phyloP scores from a whole-genome alignment of 2,888 invertebrate genomes.

The Macrophya alboannulata region DNA sequence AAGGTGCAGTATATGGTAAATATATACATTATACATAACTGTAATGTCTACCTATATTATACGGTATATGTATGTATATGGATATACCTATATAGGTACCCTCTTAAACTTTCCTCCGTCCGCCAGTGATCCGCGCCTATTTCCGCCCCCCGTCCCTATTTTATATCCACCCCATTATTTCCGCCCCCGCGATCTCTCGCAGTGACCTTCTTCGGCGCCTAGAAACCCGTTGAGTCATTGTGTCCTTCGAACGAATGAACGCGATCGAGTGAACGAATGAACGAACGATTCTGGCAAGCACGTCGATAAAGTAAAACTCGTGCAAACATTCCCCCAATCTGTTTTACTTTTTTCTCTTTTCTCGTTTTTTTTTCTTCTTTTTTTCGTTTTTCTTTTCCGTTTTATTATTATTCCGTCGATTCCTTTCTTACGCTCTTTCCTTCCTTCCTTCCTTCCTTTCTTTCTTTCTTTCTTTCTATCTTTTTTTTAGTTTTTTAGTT shows the following conservation, averaged over 20 bases:
- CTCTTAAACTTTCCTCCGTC: neutral
- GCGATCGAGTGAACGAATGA: conserved; percentile 41
- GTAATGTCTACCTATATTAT: too few relatives aligned
- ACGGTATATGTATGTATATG: too few relatives aligned
- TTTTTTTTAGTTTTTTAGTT: neutral
- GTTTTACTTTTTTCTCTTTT: neutral
- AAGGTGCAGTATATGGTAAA: too few relatives aligned
- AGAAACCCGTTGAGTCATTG: conserved; percentile 25
- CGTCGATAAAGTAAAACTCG: conserved; percentile 40
- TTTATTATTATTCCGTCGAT: neutral
- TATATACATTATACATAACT: too few relatives aligned
- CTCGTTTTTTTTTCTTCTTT: neutral
- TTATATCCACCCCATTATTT: conserved; percentile 5
- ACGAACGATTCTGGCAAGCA: conserved; percentile 38
- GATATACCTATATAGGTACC: too few relatives aligned
- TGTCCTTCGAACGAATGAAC: conserved; percentile 23
- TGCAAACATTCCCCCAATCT: conserved; percentile 25
- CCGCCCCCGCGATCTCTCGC: neutral
- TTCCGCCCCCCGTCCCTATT: neutral
- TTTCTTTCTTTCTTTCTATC: neutral
- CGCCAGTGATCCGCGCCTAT: conserved; percentile 3
- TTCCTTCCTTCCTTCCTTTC: neutral
- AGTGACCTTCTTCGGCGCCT: conserved; percentile 16
- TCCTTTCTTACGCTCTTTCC: neutral
- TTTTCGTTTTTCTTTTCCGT: neutral